Conservation (phyloP, 2,888 invertebrate genomes). For the Prosapia bicincta region DNA sequence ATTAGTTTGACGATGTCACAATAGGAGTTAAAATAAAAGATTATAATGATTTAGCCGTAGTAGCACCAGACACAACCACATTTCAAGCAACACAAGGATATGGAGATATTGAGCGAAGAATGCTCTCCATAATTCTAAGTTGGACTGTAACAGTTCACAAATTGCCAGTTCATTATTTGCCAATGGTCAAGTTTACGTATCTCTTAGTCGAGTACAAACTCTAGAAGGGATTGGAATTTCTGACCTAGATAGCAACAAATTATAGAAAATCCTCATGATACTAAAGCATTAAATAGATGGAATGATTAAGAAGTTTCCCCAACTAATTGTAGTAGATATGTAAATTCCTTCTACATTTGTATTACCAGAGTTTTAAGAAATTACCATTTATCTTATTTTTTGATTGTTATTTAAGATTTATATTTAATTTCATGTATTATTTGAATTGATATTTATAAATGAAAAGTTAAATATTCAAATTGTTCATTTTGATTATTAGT, state of each 20-base stretch:
- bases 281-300: neutral
- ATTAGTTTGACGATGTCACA: neutral
- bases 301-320: too few species aligned
- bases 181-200: neutral
- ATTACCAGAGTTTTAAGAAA: too few species aligned
- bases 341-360: too few species aligned
- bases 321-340: too few species aligned
- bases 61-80: neutral
- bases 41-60: neutral
- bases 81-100: neutral
- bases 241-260: neutral
- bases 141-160: constrained; percentile 32
- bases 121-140: constrained; percentile 27
- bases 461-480: too few species aligned
- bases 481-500: too few species aligned
- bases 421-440: too few species aligned
- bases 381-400: too few species aligned
- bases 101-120: neutral
- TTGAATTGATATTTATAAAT: too few species aligned
- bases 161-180: constrained; percentile 27
- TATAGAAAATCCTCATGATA: neutral
- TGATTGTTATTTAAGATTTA: too few species aligned
- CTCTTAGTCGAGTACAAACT: neutral
- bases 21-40: neutral
- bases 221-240: neutral